Conservation (phyloP, 2,113 vertebrate genomes). For the Scytalopus superciliaris region DNA sequence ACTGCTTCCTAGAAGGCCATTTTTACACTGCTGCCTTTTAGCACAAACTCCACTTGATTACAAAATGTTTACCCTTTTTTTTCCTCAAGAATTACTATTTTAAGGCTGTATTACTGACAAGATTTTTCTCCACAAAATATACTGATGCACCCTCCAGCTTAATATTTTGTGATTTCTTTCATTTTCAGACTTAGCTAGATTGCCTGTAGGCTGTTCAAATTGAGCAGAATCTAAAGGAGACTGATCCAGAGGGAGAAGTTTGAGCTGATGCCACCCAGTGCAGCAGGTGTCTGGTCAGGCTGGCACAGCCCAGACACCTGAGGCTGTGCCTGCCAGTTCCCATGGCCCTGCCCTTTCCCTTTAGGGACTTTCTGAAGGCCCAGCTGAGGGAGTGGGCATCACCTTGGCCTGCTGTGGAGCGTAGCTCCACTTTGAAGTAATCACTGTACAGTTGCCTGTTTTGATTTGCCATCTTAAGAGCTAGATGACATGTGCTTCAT, state of each 20-base stretch:
- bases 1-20: neutral
- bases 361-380: neutral
- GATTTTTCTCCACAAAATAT: neutral
- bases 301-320: neutral
- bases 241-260: neutral
- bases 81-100: neutral
- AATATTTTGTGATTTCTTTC: neutral
- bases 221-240: neutral
- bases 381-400: neutral
- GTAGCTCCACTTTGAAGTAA: neutral
- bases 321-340: accelerated
- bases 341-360: neutral
- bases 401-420: neutral
- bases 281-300: neutral
- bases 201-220: neutral
- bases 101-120: neutral
- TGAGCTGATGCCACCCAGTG: neutral
- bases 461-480: neutral
- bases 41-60: neutral
- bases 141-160: neutral
- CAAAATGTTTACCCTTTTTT: neutral
- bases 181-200: neutral
- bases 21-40: neutral
- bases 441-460: neutral
- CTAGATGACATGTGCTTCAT: neutral